Base-by-base conservation (phyloP, 2,888 invertebrate species). In the Pseudoips prasinana region DNA sequence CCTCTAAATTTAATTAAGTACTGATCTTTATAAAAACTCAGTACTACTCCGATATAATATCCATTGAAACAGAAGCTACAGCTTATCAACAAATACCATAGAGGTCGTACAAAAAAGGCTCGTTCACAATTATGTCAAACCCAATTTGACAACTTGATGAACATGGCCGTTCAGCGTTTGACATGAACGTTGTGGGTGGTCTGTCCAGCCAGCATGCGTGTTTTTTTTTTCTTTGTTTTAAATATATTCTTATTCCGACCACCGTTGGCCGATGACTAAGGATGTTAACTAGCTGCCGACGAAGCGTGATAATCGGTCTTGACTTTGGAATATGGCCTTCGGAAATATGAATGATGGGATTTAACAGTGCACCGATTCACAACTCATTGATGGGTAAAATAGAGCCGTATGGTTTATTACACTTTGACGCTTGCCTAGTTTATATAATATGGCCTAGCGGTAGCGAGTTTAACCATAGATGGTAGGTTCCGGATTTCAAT, bases 131-230 rank as follows among this genome's bases (percentile, higher is more conserved):
- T 84, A 85, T 78, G 87, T 87, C 87, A 82, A 83, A 85, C 67
- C 73, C 77, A 73, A 86, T 87, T 86, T 85, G 86, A 85, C 85
- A 86, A 81, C 72, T 84, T 83, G 86, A 86, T 85, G 87, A 86
- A 85, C 86, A 86, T 52, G 49, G 40, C 46, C 80, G 83, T 73
- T 77, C 71, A 59, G 58, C 65, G 75, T 77, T 80, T 80, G 82
- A 83, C 77, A 68, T 72, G n/a, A 73, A 65, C 82, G 55, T 52
- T 71, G 79, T 85, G 87, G 87, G 87, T 87, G 87, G 87, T 86
- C 87, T 59, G 65, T 54, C 51, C 49, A 61, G 65, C 47, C 52
- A 61, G 65, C 66, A 64, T 67, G 69, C 64, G 64, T 66, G 65
- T 64, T 51, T 30, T 67, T 72, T 69, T 57, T 65, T 65, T 46